Base-by-base conservation (phyloP, 2,888 invertebrate genomes). In the Rhingia rostrata region DNA sequence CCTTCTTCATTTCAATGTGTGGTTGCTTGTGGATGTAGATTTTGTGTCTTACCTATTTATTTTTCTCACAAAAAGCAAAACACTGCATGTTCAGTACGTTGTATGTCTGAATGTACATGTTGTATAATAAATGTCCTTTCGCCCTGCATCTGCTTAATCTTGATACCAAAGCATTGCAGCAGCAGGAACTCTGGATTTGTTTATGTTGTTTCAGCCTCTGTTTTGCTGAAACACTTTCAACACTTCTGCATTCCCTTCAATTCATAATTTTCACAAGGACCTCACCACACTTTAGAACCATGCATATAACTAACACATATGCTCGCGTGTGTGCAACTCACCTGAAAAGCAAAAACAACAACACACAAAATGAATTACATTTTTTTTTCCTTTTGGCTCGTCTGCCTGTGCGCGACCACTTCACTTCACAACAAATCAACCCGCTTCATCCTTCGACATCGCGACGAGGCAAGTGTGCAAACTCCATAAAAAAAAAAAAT, bases 191-290 rank as follows among this genome's bases (percentile, higher is more conserved):
- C 43, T 9, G 60, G 66, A 64, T 75, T 81, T 75, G 69, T 74
- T 69, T 81, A 56, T 60, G 60, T 75, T 77, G 64, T 70, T 84
- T 74, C 60, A 47, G 14, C 58, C 30, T 69, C 51, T 74, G 69
- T 80, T 84, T 61, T 75, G 69, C 54, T 80, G 69, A 54, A 74
- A 70, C 47, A 70, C 80, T 84, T 84, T 74, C 80, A 70, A 84
- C 80, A 84, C 84, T 84, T 80, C 66, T 70, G 64, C 53, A 64
- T 64, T 63, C 47, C n/a, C n/a, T 12, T 49, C 53, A 69, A 60
- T 80, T 74, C 69, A 80, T 84, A 80, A 79, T 84, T 80, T 74
- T 69, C 79, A 64, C 70, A 80, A 80, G 84, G 80, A 74, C 69
- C 60, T 74, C 39, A 47, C 35, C 74, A 37, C 56, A 43, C 63